A percentile compares a stretch with the other conserved stretches of the same genome.
phyloP scores from a whole-genome alignment of 2,888 invertebrate genomes.

The Silvanus unidentatus region DNA sequence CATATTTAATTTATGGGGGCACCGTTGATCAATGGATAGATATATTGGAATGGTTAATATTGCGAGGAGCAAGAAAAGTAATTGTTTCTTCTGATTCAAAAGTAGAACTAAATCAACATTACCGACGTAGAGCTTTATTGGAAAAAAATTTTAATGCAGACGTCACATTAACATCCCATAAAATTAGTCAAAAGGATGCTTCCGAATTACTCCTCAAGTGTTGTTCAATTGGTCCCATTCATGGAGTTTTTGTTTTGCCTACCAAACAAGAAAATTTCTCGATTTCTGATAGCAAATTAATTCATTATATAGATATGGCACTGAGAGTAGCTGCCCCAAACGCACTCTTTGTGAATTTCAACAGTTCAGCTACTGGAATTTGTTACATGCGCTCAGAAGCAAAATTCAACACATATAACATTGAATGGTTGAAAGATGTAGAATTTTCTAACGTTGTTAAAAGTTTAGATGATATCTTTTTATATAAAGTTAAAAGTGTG shows the following conservation, averaged over 20 bases:
- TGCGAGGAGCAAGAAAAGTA: slow-evolving; percentile 74
- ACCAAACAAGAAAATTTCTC: slow-evolving; percentile 24
- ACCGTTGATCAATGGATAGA: slow-evolving; percentile 39
- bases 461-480: slow-evolving; percentile 38
- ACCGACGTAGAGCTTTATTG: slow-evolving; percentile 35
- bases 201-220: slow-evolving; percentile 31
- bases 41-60: slow-evolving; percentile 76
- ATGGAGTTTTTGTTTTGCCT: slow-evolving; percentile 37
- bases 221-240: slow-evolving; percentile 39
- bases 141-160: slow-evolving; percentile 36
- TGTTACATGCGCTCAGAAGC: slow-evolving; percentile 34
- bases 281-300: slow-evolving; percentile 33
- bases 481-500: slow-evolving; percentile 31
- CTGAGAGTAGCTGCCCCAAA: slow-evolving; percentile 39
- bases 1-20: slow-evolving; percentile 42
- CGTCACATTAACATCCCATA: slow-evolving; percentile 33
- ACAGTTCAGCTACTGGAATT: slow-evolving; percentile 33
- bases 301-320: slow-evolving; percentile 39
- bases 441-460: slow-evolving; percentile 33
- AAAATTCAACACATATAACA: slow-evolving; percentile 37
- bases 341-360: slow-evolving; percentile 39
- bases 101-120: slow-evolving; percentile 63
- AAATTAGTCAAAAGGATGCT: slow-evolving; percentile 26
- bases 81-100: slow-evolving; percentile 74
- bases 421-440: slow-evolving; percentile 34